A percentile compares a stretch with the other conserved stretches of the same genome.
phyloP scores from a whole-genome alignment of 2,888 invertebrate species.

The Chromoteleia sp. region DNA sequence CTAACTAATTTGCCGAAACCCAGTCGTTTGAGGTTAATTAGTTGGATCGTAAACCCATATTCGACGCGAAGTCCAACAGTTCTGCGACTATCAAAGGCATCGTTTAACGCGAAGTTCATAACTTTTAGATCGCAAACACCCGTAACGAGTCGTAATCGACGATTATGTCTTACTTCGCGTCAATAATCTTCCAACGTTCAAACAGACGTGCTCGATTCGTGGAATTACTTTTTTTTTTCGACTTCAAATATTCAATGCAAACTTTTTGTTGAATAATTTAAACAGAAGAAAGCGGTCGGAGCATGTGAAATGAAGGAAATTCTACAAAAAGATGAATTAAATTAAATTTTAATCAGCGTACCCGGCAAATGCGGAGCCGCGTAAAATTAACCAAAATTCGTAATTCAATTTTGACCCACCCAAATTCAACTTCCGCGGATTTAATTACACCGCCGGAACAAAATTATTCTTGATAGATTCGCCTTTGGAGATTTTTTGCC shows the following conservation, averaged over 20 bases:
- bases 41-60: constrained; percentile 20
- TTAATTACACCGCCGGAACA: constrained; percentile 32
- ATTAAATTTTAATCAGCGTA: constrained; percentile 45
- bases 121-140: constrained; percentile 22
- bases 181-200: background rate
- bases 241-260: background rate
- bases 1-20: constrained; percentile 24
- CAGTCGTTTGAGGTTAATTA: constrained; percentile 35
- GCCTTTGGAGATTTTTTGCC: constrained; percentile 25
- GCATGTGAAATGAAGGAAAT: background rate
- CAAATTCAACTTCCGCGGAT: constrained; percentile 38
- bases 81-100: constrained; percentile 30
- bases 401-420: constrained; percentile 40
- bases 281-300: background rate
- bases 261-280: background rate
- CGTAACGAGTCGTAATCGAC: constrained; percentile 1
- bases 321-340: background rate
- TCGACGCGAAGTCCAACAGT: constrained; percentile 20
- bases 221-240: background rate
- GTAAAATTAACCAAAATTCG: constrained; percentile 45
- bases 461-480: constrained; percentile 53
- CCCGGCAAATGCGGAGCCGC: constrained; percentile 1
- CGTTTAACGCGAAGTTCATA: constrained; percentile 21
- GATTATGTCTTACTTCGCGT: constrained; percentile 4
- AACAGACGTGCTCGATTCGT: background rate